Evolutionary conservation across 2,888 invertebrate species (phyloP), one percentile per base, ranked within the genome.

Genomic region (Drosophila kambysellisi): DNA sequence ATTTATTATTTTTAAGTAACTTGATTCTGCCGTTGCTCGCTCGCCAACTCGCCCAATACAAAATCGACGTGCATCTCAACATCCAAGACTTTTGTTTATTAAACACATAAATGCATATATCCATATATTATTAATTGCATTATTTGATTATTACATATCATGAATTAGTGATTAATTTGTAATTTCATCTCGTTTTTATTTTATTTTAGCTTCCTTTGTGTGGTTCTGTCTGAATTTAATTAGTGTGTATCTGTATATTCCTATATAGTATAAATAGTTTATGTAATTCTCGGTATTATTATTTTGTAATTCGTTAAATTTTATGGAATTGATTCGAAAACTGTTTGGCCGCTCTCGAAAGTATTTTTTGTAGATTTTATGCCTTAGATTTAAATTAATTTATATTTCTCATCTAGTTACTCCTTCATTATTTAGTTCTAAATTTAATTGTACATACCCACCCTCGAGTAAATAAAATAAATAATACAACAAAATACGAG

Each of bases 31-130:
- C 67, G 58, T 74, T 81, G 66, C 70, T 75, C 77, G 76, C 87
- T 86, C 57, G 73, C 61, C 67, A 66, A 69, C 84, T 80, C 73
- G 74, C 82, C 78, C 58, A 79, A 73, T 63, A 65, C 80, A 62
- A 71, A 65, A 72, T 68, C 56, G 67, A 76, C 79, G 79, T 67
- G 90, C 81, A 90, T 90, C 91, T 90, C 91, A 88, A 88, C 76
- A 71, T 76, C 83, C 82, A 91, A 90, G 91, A 90, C 90, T 90
- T 90, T 84, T 80, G 74, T 83, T 83, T 88, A 75, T 68, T 29
- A 74, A 37, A 79, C 61, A 63, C 50, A 60, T 39, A 69, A 20
- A 58, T 60, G 68, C 33, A 50, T 48, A 56, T 48, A 50, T 61
- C 58, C 62, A 20, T 39, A 41, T 51, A 35, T 37, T 77, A 25